Conservation (phyloP, 2,888 invertebrate genomes). For the Drosophila mettleri region DNA sequence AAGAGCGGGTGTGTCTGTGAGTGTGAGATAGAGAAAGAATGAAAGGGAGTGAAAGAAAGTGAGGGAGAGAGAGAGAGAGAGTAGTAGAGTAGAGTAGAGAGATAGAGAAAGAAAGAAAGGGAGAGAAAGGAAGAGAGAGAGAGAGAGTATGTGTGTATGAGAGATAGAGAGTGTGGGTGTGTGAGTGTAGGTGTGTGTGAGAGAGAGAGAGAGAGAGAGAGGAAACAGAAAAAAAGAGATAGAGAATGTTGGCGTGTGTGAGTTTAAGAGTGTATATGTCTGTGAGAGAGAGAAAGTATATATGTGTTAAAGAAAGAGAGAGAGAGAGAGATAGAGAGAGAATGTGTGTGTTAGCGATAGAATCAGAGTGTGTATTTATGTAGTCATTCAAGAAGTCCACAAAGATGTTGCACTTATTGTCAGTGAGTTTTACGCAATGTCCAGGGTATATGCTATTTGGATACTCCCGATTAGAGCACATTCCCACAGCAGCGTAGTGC, state of each 20-base stretch:
- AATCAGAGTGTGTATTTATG: background rate
- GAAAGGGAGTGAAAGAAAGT: background rate
- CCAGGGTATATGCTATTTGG: background rate
- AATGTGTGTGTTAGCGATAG: too few relatives aligned
- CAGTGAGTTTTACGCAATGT: background rate
- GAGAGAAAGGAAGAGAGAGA: too few relatives aligned
- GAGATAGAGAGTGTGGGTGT: background rate
- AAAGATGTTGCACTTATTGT: background rate
- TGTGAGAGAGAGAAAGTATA: too few relatives aligned
- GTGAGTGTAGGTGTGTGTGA: conserved; percentile 1
- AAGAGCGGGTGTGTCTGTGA: background rate
- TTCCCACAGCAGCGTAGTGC: too few relatives aligned
- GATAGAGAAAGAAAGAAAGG: too few relatives aligned
- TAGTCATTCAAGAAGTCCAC: background rate
- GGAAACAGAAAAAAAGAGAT: too few relatives aligned
- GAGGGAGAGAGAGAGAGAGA: too few relatives aligned
- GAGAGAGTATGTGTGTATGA: background rate
- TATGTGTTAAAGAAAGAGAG: too few relatives aligned
- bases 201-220: too few relatives aligned
- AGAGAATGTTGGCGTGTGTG: background rate
- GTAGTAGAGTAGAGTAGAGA: too few relatives aligned
- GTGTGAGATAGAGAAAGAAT: too few relatives aligned
- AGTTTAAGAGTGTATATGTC: background rate
- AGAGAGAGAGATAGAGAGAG: too few relatives aligned
- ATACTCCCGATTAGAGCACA: background rate